Conservation (phyloP, 2,113 vertebrate species). For the Morone saxatilis region DNA sequence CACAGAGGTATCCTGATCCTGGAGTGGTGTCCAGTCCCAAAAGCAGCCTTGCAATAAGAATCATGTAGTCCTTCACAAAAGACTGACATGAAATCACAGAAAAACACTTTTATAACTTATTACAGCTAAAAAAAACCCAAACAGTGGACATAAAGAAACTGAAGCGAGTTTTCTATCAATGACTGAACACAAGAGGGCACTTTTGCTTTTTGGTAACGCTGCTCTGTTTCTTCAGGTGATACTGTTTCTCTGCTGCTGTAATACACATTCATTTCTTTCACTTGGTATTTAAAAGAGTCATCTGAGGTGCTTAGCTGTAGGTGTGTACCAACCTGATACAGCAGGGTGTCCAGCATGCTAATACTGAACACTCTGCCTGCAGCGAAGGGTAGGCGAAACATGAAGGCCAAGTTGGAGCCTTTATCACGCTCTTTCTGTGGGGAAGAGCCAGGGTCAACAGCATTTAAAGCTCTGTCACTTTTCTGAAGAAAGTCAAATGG, state of each 20-base stretch:
- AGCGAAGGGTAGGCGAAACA: conserved; percentile 93
- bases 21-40: conserved; percentile 96
- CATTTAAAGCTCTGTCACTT: conserved; percentile 9
- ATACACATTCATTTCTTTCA: conserved; percentile 19
- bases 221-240: conserved; percentile 12
- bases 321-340: conserved; percentile 77
- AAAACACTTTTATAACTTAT: background rate
- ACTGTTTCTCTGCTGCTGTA: conserved; percentile 9
- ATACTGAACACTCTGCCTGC: conserved; percentile 82
- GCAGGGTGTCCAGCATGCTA: conserved; percentile 82
- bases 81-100: conserved; percentile 84
- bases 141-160: background rate
- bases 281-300: conserved; percentile 29
- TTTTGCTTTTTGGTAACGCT: conserved; percentile 7
- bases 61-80: conserved; percentile 99
- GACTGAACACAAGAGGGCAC: conserved; percentile 73
- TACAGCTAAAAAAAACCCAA: background rate
- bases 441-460: conserved; percentile 9
- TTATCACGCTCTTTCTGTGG: conserved; percentile 80
- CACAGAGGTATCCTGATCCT: conserved; percentile 94
- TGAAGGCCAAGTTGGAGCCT: conserved; percentile 94
- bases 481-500: background rate
- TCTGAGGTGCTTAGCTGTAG: background rate
- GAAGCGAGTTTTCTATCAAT: background rate
- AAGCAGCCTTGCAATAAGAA: conserved; percentile 92